Percentiles rank a stretch among this genome's conserved stretches.
phyloP scores from a whole-genome alignment of 1,140 invertebrate species.

The Pentalonia nigronervosa region DNA sequence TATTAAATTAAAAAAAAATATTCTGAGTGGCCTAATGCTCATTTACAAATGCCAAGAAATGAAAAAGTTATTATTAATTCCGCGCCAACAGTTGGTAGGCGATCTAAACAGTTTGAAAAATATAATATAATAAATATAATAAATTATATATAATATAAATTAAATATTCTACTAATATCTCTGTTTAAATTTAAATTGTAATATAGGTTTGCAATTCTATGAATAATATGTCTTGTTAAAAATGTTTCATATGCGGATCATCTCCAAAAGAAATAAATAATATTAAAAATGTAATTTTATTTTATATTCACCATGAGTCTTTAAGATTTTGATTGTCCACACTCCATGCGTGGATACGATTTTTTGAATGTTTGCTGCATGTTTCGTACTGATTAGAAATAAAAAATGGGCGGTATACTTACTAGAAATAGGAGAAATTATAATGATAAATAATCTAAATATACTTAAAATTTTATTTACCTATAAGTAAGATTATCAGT shows the following conservation, averaged over 20 bases:
- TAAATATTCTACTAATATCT: not conserved
- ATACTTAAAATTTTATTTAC: not conserved
- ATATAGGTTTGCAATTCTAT: not conserved
- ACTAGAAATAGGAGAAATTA: not conserved
- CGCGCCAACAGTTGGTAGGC: no score
- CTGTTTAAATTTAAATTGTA: not conserved
- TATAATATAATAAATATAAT: not conserved
- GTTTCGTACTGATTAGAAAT: slow-evolving; percentile 58
- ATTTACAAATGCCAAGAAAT: no score
- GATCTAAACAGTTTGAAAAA: no score
- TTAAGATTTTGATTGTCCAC: slow-evolving; percentile 3
- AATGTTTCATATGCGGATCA: not conserved
- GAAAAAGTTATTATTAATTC: no score
- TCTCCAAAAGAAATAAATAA: slow-evolving; percentile 1
- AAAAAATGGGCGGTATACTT: slow-evolving; percentile 59
- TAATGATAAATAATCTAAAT: not conserved
- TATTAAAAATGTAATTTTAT: not conserved
- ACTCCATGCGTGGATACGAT: not conserved
- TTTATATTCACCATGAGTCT: not conserved
- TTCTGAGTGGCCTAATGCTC: no score
- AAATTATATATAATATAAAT: not conserved
- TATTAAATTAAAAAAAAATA: no score
- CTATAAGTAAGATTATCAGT: not conserved
- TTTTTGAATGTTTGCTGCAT: slow-evolving; percentile 34
- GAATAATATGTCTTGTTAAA: not conserved